Evolutionary conservation across 2,888 invertebrate species (phyloP), one percentile per base, ranked within the genome.

Genomic region (Chalcis sispes): DNA sequence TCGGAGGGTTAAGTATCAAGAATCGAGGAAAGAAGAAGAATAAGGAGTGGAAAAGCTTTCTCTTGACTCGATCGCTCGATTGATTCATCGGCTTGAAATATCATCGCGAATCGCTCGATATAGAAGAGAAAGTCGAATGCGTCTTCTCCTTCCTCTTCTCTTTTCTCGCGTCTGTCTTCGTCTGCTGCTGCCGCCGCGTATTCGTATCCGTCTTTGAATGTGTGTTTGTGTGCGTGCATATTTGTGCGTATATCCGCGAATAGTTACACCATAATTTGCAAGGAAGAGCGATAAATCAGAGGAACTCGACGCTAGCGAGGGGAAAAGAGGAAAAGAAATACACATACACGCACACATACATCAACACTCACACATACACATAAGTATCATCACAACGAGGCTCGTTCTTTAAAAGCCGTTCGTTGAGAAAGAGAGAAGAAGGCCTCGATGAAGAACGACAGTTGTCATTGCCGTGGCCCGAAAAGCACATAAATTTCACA

Each of bases 71-170:
- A 18, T 40, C 42, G 48, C 23, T 3, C 29, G 64, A 75, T 81
- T 79, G 72, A 81, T 78, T 73, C 77, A 77, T 78, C 77, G 77
- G 46, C 70, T 72, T 62, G 3, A 50, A 72, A 75, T 79, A 77
- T 79, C 79, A 77, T 79, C 70, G 64, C 56, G 13, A 8, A 46
- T 32, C 72, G 56, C 27, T 42, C 59, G 70, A 71, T 52, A 40
- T 32, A 67, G 66, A 58, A 40, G 40, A 32, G 40, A 32, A 58
- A 32, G 58, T 29, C 50, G 13, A 5, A 13, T 3, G 20, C 52
- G 52, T 15, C 25, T 23, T 52, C 1, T n/a, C n/a, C n/a, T n/a
- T n/a, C n/a, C n/a, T n/a, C n/a, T n/a, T n/a, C n/a, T n/a, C n/a
- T n/a, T n/a, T n/a, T n/a, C n/a, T n/a, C 27, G 15, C 23, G 50